A percentile compares a stretch with the other conserved stretches of the same genome.
phyloP scores from a whole-genome alignment of 30 jellyfish, hydroid and myxozoan species.

The Nemopilema nomurai region DNA sequence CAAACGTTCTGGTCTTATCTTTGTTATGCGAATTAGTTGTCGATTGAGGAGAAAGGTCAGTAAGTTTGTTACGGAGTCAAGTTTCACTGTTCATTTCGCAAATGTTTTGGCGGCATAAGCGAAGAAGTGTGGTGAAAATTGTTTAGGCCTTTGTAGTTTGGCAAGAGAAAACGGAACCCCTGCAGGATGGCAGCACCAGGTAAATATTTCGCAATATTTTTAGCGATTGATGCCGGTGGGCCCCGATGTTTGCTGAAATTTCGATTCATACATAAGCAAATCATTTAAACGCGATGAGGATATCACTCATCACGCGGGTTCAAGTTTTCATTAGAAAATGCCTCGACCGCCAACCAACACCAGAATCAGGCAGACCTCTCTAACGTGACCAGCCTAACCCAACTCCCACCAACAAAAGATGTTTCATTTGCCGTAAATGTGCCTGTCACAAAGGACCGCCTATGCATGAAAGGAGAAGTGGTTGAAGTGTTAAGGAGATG shows the following conservation, averaged over 20 bases:
- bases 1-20: constrained; percentile 6
- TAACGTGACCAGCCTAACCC: not conserved
- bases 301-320: too few species aligned
- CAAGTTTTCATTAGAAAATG: too few species aligned
- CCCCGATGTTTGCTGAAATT: not conserved
- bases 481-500: too few species aligned
- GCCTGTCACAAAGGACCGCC: not conserved
- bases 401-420: not conserved
- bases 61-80: constrained; percentile 26
- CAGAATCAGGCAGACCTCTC: too few species aligned
- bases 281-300: too few species aligned
- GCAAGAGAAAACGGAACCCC: not conserved
- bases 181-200: not conserved
- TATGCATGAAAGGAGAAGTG: not conserved
- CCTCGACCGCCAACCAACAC: too few species aligned
- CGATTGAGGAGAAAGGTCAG: constrained; percentile 17
- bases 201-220: not conserved
- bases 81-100: constrained; percentile 8
- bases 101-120: not conserved
- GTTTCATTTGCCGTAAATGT: not conserved
- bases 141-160: not conserved
- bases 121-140: not conserved
- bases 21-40: constrained; percentile 40
- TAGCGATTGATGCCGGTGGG: not conserved
- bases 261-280: too few species aligned